Evolutionary conservation across 2,888 invertebrate genomes (phyloP), one percentile per base, ranked within the genome.

Genomic region (Pollenia angustigena): DNA sequence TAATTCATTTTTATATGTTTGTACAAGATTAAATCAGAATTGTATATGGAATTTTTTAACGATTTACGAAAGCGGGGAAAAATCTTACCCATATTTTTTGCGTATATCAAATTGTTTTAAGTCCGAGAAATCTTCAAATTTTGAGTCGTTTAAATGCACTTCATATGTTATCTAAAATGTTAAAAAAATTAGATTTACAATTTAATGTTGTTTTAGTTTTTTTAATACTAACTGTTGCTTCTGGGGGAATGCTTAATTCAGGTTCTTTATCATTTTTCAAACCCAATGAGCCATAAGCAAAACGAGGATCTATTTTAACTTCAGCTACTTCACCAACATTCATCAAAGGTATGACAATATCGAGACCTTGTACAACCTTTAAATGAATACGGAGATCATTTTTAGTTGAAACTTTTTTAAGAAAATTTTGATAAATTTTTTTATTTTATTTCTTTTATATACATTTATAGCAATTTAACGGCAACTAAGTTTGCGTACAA

Each of bases 341-440:
- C 98, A 98, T 98, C 89, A 98, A 94, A 40, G 97, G 96, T 88
- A 98, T 93, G 18, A 96, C 96, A 93, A 98, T 94, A 93, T 98
- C 98, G 90, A 98, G 91, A 10, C 98, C 98, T 95, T 97, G 95
- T 74, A 96, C 93, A 10, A 95, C 92, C 95, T 95, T 71, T 9
- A 60, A 54, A 46, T 32, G 23, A 32, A 32, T 32, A 32, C 0
- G 6, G 6, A 32, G 4, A 32, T 32, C 0, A 32, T 32, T 32
- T 32, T 32, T 1, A 32, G 32, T 6, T 32, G 32, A 32, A 32
- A 32, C 32, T 32, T 32, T 23, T 23, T 23, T 23, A 23, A 3
- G 23, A 32, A 6, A 32, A 32, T 32, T 32, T 4, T 32, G 6
- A 32, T 0, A 32, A 32, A 32, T 32, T 32, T 32, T 6, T 32